Evolutionary conservation across 2,797 vertebrate genomes (phyloP).

Genomic region (Myiotriccus ornatus): DNA sequence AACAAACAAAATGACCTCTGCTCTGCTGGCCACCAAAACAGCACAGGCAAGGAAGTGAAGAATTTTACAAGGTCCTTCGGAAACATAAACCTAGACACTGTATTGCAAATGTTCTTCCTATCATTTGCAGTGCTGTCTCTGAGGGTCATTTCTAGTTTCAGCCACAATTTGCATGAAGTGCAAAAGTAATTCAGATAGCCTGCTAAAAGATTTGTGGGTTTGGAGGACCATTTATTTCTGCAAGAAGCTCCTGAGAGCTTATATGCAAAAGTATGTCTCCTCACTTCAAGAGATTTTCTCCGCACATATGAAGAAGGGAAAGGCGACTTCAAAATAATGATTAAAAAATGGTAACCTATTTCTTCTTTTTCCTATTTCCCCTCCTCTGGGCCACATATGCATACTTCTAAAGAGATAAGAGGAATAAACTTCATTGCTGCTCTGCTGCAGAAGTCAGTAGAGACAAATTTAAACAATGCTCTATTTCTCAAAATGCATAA

Average conservation of each 20-base stretch:
- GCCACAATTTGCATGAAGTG: background rate
- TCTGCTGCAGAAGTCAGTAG: background rate
- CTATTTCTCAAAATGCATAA: background rate
- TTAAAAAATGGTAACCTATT: background rate
- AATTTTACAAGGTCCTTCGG: slow-evolving; percentile 19
- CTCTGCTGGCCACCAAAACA: background rate
- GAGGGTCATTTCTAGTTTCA: slow-evolving; percentile 49
- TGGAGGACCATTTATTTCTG: background rate
- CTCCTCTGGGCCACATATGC: background rate
- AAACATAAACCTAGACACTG: background rate
- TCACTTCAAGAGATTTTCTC: background rate
- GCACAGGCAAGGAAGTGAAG: background rate
- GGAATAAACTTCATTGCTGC: background rate
- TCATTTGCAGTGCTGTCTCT: background rate
- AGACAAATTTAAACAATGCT: background rate
- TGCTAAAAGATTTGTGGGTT: background rate
- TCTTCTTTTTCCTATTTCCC: background rate
- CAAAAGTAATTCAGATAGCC: background rate
- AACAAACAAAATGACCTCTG: slow-evolving; percentile 39
- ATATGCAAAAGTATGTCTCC: background rate
- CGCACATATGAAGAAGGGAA: background rate
- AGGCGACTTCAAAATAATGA: background rate
- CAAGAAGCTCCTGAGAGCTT: background rate
- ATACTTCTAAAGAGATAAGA: background rate
- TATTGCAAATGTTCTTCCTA: background rate